Evolutionary conservation across 2,113 vertebrate species (phyloP), one percentile per base, ranked within the genome.

Genomic region (Regulus satrapa): DNA sequence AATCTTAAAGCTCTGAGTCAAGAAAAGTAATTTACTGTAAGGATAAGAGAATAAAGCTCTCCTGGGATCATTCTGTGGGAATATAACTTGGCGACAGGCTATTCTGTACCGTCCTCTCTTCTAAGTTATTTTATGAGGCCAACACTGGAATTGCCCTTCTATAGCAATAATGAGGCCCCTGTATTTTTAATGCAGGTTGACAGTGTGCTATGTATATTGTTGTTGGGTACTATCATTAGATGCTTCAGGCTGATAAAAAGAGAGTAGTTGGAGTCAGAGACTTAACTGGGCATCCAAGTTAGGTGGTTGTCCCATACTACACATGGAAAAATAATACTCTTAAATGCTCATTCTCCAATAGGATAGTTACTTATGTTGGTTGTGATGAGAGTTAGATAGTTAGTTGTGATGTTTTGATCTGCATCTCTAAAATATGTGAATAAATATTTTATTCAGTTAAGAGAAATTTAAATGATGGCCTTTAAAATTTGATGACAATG

Each of bases 11-110:
- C 63, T 85, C 45, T 63, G 56, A 95, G 72, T 79, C 62, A 79
- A 83, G 43, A 67, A 75, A 92, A 92, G 77, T 95, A 92, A 87
- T 95, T 95, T 95, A 48, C 64, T 95, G 19, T 62, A 62, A 81
- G 73, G 64, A 85, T 76, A 85, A 94, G 55, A 91, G 61, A 95
- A 83, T 92, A 96, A 95, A 92, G 49, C 77, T 89, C 54, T 92
- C 32, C 34, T 91, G 77, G 45, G 71, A 73, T 95, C 71, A 61
- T 93, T 95, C 40, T 62, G 96, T 78, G 48, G 64, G 48, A 85
- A 56, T 68, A 31, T 76, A 91, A 75, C 62, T 80, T 72, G 58
- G 48, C 67, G 62, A 73, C 55, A 62, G 21, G 34, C 34, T 67
- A 10, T 76, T 85, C n/a, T 46, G 13, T 68, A 31, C 12, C 36